Evolutionary conservation across 2,797 vertebrate species (phyloP).

Genomic region (Myotis daubentonii): DNA sequence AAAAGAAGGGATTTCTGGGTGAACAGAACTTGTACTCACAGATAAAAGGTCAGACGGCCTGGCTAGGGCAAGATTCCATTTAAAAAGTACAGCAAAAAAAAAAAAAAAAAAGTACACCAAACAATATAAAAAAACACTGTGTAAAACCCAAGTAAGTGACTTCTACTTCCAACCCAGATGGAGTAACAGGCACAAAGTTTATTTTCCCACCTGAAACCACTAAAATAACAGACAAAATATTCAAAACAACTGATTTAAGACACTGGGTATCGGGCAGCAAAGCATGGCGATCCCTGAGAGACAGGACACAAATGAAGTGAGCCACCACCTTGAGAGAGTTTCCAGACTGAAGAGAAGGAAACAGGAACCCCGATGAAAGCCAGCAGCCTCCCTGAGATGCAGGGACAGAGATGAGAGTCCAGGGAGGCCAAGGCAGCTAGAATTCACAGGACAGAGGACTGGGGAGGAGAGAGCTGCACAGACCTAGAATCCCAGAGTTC

Average conservation of each 20-base stretch:
- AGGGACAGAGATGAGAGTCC: not conserved
- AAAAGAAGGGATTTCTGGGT: not conserved
- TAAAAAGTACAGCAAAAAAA: not conserved
- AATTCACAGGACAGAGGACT: not conserved
- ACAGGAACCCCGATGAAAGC: not conserved
- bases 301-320: not conserved
- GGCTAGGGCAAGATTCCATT: not conserved
- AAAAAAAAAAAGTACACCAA: not conserved
- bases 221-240: not conserved
- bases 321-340: not conserved
- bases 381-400: not conserved
- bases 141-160: not conserved
- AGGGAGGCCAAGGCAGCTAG: not conserved
- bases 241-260: not conserved
- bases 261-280: not conserved
- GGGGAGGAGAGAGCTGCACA: not conserved
- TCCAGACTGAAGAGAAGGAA: not conserved
- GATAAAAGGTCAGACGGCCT: not conserved
- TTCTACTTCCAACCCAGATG: not conserved
- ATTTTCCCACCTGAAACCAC: not conserved
- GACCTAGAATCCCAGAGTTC: not conserved
- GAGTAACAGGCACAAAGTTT: not conserved
- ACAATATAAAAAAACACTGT: not conserved
- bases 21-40: not conserved
- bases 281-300: not conserved